phyloP scores from a whole-genome alignment of 2,888 invertebrate genomes.

The Drosophila pegasa region DNA sequence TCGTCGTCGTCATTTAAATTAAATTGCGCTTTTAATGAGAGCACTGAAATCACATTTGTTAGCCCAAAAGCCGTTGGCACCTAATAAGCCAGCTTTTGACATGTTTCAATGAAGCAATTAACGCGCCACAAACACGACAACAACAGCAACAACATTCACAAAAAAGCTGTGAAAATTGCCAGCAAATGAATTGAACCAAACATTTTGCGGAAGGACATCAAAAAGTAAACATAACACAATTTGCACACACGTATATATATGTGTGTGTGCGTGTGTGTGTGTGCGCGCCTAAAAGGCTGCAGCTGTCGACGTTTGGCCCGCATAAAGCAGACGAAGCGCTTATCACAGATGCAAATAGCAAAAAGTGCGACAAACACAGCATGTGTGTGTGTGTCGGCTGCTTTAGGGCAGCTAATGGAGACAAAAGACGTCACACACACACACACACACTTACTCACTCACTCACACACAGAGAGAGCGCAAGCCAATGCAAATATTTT shows the following conservation, averaged over 20 bases:
- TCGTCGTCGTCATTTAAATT: slow-evolving; percentile 61
- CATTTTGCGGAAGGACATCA: slow-evolving; percentile 72
- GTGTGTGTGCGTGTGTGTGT: slow-evolving; percentile 27
- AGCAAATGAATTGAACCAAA: slow-evolving; percentile 76
- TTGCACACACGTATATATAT: slow-evolving; percentile 29
- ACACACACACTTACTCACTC: slow-evolving; percentile 42
- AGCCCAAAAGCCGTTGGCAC: slow-evolving; percentile 65
- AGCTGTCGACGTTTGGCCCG: slow-evolving; percentile 73
- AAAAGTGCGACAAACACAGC: slow-evolving; percentile 69
- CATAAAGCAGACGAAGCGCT: slow-evolving; percentile 72
- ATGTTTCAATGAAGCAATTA: slow-evolving; percentile 81
- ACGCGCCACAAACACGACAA: slow-evolving; percentile 40
- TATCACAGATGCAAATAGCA: slow-evolving; percentile 77
- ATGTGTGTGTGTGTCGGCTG: slow-evolving; percentile 22
- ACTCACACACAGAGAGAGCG: slow-evolving; percentile 31
- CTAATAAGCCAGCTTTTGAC: slow-evolving; percentile 68
- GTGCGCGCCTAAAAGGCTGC: slow-evolving; percentile 71
- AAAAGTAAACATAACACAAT: slow-evolving; percentile 70
- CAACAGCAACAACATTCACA: slow-evolving; percentile 37
- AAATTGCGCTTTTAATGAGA: slow-evolving; percentile 74
- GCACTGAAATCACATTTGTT: slow-evolving; percentile 24
- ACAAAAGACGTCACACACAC: slow-evolving; percentile 48
- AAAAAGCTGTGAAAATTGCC: slow-evolving; percentile 60
- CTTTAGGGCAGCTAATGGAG: slow-evolving; percentile 55
- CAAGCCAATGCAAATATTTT: slow-evolving; percentile 76